phyloP scores from a whole-genome alignment of 2,113 vertebrate genomes.

The Paramormyrops kingsleyae region DNA sequence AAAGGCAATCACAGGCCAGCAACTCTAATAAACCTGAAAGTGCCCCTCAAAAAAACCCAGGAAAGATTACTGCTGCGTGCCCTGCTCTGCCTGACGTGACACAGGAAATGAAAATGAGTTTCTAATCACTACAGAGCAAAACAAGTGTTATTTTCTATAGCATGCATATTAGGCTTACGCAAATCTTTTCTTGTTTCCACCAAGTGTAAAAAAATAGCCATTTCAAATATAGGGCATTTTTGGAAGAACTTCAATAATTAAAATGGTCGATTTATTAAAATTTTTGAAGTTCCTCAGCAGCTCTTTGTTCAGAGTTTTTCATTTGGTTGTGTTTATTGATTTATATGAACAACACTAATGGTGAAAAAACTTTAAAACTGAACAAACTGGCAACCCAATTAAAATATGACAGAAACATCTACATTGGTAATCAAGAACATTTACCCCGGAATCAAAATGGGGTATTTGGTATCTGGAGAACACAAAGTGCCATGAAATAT shows the following conservation, averaged over 20 bases:
- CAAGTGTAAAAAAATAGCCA: background rate
- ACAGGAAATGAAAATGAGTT: slow-evolving; percentile 53
- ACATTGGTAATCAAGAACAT: background rate
- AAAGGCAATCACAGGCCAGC: slow-evolving; percentile 82
- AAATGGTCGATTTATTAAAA: background rate
- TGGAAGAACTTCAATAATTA: background rate
- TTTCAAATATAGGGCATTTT: background rate
- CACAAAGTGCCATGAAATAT: background rate
- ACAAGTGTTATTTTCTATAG: slow-evolving; percentile 16
- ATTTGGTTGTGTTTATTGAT: background rate
- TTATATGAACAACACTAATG: background rate
- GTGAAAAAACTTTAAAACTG: background rate
- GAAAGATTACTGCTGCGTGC: slow-evolving; percentile 67
- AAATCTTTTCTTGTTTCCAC: slow-evolving; percentile 9
- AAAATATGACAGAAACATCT: background rate
- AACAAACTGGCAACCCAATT: background rate
- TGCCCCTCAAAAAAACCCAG: slow-evolving; percentile 58
- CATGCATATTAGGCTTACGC: background rate
- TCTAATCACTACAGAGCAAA: slow-evolving; percentile 35
- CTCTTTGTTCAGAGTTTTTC: background rate
- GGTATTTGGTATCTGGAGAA: background rate
- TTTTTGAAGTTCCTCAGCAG: background rate
- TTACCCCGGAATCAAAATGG: background rate
- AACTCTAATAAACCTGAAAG: slow-evolving; percentile 83
- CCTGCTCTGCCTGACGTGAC: slow-evolving; percentile 46